phyloP scores from a whole-genome alignment of 2,113 vertebrate species.

The Setophaga coronata region DNA sequence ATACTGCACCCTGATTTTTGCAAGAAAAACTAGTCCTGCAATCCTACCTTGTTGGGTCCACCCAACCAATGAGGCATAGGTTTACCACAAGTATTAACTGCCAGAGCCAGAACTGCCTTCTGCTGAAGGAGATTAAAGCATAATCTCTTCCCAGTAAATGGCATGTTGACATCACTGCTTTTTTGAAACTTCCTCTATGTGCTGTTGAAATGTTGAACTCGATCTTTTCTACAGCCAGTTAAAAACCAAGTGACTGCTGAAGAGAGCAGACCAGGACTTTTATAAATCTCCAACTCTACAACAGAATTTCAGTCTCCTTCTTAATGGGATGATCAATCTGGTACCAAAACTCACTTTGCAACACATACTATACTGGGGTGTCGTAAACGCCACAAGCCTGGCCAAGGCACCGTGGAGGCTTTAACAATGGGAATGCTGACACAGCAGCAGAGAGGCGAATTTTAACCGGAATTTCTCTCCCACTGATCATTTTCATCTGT shows the following conservation, averaged over 20 bases:
- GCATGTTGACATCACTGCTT: background rate
- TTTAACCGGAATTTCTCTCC: background rate
- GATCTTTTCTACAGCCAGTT: background rate
- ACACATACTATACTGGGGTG: background rate
- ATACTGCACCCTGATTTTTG: background rate
- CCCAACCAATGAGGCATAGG: background rate
- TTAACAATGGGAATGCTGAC: too few species aligned
- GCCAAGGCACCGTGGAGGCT: too few species aligned
- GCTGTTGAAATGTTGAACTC: background rate
- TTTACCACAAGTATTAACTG: background rate
- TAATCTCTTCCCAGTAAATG: slow-evolving; percentile 19
- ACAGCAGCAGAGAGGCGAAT: background rate
- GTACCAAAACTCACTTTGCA: background rate
- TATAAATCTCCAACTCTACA: background rate
- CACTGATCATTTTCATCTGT: background rate
- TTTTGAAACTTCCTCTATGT: background rate
- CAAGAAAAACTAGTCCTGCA: background rate
- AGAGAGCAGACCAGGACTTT: background rate
- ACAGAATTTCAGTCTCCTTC: background rate
- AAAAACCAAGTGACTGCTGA: background rate
- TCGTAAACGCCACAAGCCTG: too few species aligned
- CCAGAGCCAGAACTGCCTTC: background rate
- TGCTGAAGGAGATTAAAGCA: slow-evolving; percentile 15
- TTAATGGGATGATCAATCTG: background rate
- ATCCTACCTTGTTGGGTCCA: background rate